Conservation (phyloP, 2,888 invertebrate genomes). For the Silvanus unidentatus region DNA sequence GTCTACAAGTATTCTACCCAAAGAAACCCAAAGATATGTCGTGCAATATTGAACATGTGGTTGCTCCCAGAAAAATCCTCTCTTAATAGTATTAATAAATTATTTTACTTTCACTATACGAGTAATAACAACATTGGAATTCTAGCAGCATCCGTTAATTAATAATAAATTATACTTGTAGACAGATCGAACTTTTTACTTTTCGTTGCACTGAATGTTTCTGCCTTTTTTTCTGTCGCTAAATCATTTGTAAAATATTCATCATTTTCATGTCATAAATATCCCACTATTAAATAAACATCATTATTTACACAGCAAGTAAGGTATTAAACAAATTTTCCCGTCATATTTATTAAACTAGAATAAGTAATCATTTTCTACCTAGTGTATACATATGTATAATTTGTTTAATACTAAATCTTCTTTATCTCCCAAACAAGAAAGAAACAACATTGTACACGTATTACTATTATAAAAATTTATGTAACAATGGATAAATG, state of each 20-base stretch:
- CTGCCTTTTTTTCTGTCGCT: conserved; percentile 37
- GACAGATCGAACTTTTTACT: conserved; percentile 45
- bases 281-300: neutral
- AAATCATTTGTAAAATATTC: conserved; percentile 31
- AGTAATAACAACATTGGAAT: neutral
- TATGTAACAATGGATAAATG: conserved; percentile 33
- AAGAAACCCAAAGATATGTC: too few species aligned
- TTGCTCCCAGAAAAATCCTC: too few species aligned
- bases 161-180: neutral
- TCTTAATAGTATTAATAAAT: too few species aligned
- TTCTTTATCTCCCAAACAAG: conserved; percentile 8
- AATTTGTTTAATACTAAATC: conserved; percentile 4
- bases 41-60: too few species aligned
- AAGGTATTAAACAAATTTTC: too few species aligned
- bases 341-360: too few species aligned
- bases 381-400: neutral
- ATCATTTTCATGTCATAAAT: conserved; percentile 20
- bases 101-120: too few species aligned
- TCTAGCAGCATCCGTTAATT: neutral
- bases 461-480: conserved; percentile 6
- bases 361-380: too few species aligned
- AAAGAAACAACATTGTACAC: conserved; percentile 33
- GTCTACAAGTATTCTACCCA: conserved; percentile 14
- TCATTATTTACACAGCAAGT: too few species aligned
- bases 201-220: conserved; percentile 45